phyloP scores from a whole-genome alignment of 2,113 vertebrate genomes.

The Rhinichthys klamathensis region DNA sequence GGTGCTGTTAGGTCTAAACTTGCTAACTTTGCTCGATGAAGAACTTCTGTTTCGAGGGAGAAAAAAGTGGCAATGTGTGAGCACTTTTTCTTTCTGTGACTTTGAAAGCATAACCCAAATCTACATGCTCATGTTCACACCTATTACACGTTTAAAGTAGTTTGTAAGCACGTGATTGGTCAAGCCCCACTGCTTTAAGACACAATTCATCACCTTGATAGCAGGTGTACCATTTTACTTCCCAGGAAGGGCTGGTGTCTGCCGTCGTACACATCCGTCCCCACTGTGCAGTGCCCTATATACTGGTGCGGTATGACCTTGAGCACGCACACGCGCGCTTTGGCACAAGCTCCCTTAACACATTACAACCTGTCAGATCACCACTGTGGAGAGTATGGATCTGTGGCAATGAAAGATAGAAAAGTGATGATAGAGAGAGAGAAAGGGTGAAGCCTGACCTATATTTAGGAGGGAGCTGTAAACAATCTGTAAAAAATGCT shows the following conservation, averaged over 20 bases:
- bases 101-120: constrained; percentile 17
- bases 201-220: constrained; percentile 51
- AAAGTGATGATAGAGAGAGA: constrained; percentile 13
- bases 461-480: constrained; percentile 19
- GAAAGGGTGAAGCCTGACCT: constrained; percentile 25
- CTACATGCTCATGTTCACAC: constrained; percentile 21
- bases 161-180: constrained; percentile 16
- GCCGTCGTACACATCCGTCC: constrained; percentile 29
- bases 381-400: constrained; percentile 20
- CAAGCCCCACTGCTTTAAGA: constrained; percentile 26
- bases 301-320: constrained; percentile 38
- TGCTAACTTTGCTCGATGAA: constrained; percentile 2
- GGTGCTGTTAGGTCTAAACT: constrained; percentile 31
- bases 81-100: neutral
- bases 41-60: constrained; percentile 6
- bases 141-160: neutral
- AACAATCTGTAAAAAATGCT: constrained; percentile 18
- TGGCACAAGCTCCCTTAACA: constrained; percentile 42
- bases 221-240: constrained; percentile 52
- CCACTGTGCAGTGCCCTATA: constrained; percentile 45
- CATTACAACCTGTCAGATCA: constrained; percentile 44
- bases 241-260: constrained; percentile 32
- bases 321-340: constrained; percentile 14
- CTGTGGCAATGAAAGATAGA: constrained; percentile 14
- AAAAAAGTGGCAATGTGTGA: neutral